A percentile compares a stretch with the other conserved stretches of the same genome.
phyloP scores from a whole-genome alignment of 2,113 vertebrate species.

The Dromaius novaehollandiae region DNA sequence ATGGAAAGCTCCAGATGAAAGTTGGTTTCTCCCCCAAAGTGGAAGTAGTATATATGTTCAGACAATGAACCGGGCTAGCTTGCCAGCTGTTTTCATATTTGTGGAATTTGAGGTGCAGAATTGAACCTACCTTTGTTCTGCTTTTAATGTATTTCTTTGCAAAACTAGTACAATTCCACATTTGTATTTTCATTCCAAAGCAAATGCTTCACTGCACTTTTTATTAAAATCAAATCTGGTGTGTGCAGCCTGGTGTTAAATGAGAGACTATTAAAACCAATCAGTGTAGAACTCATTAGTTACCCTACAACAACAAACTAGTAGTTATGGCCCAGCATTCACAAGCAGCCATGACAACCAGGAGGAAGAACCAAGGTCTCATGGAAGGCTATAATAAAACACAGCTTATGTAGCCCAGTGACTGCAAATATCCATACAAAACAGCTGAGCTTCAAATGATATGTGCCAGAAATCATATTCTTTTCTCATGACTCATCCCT shows the following conservation, averaged over 20 bases:
- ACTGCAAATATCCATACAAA: constrained; percentile 29
- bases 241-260: constrained; percentile 61
- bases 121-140: not conserved
- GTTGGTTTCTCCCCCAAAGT: not conserved
- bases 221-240: constrained; percentile 69
- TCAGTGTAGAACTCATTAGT: constrained; percentile 68
- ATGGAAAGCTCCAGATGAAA: not conserved
- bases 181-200: constrained; percentile 60
- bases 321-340: constrained; percentile 51
- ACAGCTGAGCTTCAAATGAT: not conserved
- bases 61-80: not conserved
- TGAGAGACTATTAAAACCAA: constrained; percentile 68
- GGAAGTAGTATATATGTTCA: not conserved
- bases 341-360: constrained; percentile 52
- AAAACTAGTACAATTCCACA: constrained; percentile 48
- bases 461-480: constrained; percentile 40
- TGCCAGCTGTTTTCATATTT: not conserved
- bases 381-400: constrained; percentile 19
- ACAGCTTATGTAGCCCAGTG: not conserved
- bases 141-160: constrained; percentile 28
- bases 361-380: constrained; percentile 11
- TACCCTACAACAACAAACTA: constrained; percentile 59
- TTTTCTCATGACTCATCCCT: constrained; percentile 37
- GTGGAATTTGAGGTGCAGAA: not conserved
- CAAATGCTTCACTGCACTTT: constrained; percentile 58